Conservation (phyloP, 2,797 vertebrate species). For the Onychomys arenicola region DNA sequence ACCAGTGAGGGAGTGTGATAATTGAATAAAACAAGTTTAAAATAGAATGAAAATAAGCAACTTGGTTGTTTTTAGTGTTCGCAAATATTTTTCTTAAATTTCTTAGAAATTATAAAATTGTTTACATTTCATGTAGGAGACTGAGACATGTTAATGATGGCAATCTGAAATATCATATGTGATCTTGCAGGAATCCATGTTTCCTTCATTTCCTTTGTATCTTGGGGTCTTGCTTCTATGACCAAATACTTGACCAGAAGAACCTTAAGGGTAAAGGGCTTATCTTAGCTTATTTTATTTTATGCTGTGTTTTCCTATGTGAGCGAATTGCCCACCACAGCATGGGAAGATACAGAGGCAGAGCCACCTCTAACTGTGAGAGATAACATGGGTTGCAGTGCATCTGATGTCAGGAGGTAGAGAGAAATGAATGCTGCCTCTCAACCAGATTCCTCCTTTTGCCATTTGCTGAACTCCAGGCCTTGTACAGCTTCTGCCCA, state of each 20-base stretch:
- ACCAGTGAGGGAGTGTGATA: too few relatives aligned
- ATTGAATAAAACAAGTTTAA: not conserved
- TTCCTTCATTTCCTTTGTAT: not conserved
- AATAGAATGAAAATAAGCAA: not conserved
- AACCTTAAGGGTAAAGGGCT: not conserved
- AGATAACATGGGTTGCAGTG: fast-evolving
- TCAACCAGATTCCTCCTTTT: not conserved
- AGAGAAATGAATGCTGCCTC: not conserved
- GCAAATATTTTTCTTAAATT: not conserved
- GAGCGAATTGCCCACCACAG: not conserved
- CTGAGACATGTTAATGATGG: not conserved
- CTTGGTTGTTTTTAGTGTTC: slow-evolving; percentile 24
- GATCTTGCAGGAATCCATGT: not conserved
- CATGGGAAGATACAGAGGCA: not conserved
- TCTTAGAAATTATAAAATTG: not conserved
- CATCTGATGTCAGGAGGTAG: not conserved
- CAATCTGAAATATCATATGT: not conserved
- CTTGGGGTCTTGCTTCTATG: not conserved
- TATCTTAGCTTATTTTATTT: too few relatives aligned
- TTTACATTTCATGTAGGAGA: not conserved
- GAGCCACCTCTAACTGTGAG: not conserved
- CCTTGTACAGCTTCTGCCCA: not conserved
- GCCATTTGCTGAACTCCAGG: not conserved
- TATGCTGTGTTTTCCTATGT: too few relatives aligned
- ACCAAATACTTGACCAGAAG: not conserved